phyloP scores from a whole-genome alignment of 2,888 invertebrate species.

The Cephus pulcher region DNA sequence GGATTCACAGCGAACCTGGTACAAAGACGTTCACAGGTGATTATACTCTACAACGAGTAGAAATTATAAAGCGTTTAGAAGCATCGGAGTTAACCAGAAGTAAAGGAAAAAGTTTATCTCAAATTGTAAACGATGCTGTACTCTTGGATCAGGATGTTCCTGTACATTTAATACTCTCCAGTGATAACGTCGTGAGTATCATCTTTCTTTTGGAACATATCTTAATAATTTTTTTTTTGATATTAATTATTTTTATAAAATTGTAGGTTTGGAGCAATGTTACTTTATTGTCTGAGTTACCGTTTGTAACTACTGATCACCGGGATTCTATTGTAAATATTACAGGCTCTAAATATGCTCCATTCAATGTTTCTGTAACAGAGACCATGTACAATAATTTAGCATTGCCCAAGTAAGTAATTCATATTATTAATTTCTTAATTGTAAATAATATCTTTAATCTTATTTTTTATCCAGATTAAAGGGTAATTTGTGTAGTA shows the following conservation, averaged over 20 bases:
- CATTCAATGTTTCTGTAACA: constrained; percentile 56
- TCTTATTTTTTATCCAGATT: constrained; percentile 35
- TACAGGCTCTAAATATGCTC: constrained; percentile 68
- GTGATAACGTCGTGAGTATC: constrained; percentile 55
- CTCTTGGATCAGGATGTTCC: constrained; percentile 58
- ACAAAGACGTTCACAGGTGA: constrained; percentile 65
- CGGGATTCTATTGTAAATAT: constrained; percentile 64
- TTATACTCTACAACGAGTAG: constrained; percentile 65
- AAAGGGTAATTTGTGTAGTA: constrained; percentile 36
- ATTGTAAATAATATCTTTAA: constrained; percentile 1
- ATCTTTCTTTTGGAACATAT: constrained; percentile 1
- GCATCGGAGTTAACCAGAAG: constrained; percentile 54
- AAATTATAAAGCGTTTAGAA: constrained; percentile 63
- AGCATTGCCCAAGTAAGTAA: constrained; percentile 37
- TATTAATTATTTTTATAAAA: constrained; percentile 45
- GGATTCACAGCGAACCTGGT: constrained; percentile 62
- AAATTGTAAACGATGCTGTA: constrained; percentile 57
- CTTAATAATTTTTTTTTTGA: constrained; percentile 10
- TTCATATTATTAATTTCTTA: constrained; percentile 6
- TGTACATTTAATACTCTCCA: constrained; percentile 59
- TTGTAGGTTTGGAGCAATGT: constrained; percentile 66
- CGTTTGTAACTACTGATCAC: constrained; percentile 57
- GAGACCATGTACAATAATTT: constrained; percentile 30
- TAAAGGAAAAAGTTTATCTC: constrained; percentile 50
- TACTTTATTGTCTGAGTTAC: constrained; percentile 64